Base-by-base conservation (phyloP, 1,140 invertebrate species). In the Cyrtorhinus lividipennis region DNA sequence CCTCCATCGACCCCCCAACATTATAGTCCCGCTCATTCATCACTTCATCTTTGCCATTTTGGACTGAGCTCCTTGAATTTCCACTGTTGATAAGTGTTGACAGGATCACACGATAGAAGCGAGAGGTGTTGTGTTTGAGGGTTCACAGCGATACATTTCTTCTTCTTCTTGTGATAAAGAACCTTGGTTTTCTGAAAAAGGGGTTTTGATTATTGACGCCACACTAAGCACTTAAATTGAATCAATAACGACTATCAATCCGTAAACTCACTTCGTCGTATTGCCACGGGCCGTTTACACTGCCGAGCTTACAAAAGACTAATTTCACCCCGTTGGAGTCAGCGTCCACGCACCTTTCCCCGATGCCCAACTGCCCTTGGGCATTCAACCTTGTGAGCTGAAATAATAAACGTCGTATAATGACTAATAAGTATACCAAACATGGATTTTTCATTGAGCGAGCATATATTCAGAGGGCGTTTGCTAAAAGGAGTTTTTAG, bases 341-440 rank as follows among this genome's bases (percentile, higher is more conserved):
- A 0, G 88, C 90, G 72, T 95, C 90, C 12, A 98, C 81, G 71
- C 95, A 99, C 56, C 95, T 80, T 75, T 98, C 96, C 24, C 96
- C 96, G 22, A 95, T 84, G 26, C 91, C 91, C 26, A 98, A 71
- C 75, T 99, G 95, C 0, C 96, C 95, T 67, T 91, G 88, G 12
- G 84, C 83, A 77, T 98, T 99, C 13, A 98, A 74, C 59, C 95
- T 78, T 68, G 96, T 86, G 67, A 97, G 72, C 81, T 95, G 68
- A 15, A 62, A n/a, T n/a, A 65, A n/a, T 57, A n/a, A 3, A 48
- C 18, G 23, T 48, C 23, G 23, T 48, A 2, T 48, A 48, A 2
- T n/a, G n/a, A n/a, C n/a, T n/a, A n/a, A n/a, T n/a, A n/a, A n/a
- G n/a, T n/a, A n/a, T n/a, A n/a, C n/a, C n/a, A n/a, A n/a, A n/a